Evolutionary conservation across 2,888 invertebrate species (phyloP), one percentile per base, ranked within the genome.

Genomic region (Smittia aterrima): DNA sequence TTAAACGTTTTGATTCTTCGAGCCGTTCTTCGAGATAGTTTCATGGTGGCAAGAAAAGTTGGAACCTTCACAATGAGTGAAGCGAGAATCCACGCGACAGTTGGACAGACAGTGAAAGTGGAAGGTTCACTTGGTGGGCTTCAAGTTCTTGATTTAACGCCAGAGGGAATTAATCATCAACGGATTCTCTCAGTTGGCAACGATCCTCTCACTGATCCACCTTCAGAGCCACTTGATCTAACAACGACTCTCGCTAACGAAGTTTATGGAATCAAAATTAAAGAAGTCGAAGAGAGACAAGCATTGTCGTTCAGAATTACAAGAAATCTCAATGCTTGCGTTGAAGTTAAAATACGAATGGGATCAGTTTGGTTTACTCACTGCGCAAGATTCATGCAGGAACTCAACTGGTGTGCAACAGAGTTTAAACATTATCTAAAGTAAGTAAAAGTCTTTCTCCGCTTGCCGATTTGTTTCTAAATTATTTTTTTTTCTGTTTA

Each of bases 281-380:
- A 78, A 76, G 74, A 78, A 0, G 13, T 66, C 6, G 80, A 83
- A 7, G 83, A 84, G 75, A 78, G 79, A 40, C 82, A 84, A 78
- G 84, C 84, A 0, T 77, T 84, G 18, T 81, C 80, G 53, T 84
- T 84, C 77, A 79, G 79, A 76, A 80, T 83, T 9, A 79, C 79
- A 20, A 80, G 82, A 75, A 79, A 79, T 72, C 79, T 81, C 24
- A 79, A 79, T 25, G 79, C 81, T 1, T 77, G 78, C 16, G 79
- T 81, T 16, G 79, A 78, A 75, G 78, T 82, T 20, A 81, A 80
- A 75, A 79, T 79, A 77, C 86, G 90, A 79, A 92, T 96, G 88
- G 95, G 95, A 1, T 93, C 95, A 41, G 91, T 97, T 75, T 94
- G 94, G 88, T 97, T 96, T 84, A 93, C 93, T 1, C 97, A 98